Percentiles rank a stretch among this genome's conserved stretches.
phyloP scores from a whole-genome alignment of 1,140 invertebrate species.

The Drosophila persimilis region DNA sequence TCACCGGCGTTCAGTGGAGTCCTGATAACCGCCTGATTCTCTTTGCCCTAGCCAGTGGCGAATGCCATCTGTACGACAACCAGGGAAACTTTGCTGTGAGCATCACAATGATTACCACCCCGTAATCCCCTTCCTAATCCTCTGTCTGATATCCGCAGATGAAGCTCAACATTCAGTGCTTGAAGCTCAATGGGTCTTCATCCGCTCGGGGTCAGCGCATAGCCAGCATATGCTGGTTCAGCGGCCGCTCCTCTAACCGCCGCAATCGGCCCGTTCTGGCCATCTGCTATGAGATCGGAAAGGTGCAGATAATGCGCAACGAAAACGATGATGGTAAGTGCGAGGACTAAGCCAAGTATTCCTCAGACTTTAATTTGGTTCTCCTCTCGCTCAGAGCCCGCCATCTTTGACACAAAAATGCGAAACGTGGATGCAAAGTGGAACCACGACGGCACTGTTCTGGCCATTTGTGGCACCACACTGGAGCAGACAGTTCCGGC shows the following conservation, averaged over 20 bases:
- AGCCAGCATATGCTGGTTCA: constrained; percentile 93
- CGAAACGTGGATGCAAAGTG: constrained; percentile 92
- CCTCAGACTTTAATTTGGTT: not conserved
- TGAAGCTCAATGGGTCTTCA: constrained; percentile 83
- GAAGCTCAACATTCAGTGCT: constrained; percentile 87
- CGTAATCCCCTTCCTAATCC: not conserved
- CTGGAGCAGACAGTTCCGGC: constrained; percentile 83
- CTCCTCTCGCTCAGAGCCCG: constrained; percentile 84
- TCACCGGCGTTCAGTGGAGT: constrained; percentile 96
- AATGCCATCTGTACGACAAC: constrained; percentile 97
- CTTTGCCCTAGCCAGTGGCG: constrained; percentile 95
- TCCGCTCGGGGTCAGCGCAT: constrained; percentile 84
- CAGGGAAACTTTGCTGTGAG: constrained; percentile 89
- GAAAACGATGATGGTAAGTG: constrained; percentile 92
- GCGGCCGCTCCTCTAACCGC: constrained; percentile 85
- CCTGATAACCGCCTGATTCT: constrained; percentile 95
- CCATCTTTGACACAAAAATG: constrained; percentile 91
- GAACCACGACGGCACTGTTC: constrained; percentile 95
- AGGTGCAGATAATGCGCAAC: constrained; percentile 93
- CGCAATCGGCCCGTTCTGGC: constrained; percentile 89
- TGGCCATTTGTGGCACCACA: constrained; percentile 91
- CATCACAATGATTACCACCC: not conserved
- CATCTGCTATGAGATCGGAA: constrained; percentile 94
- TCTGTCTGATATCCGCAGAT: constrained; percentile 84
- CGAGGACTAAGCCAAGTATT: not conserved